Base-by-base conservation (phyloP, 1,140 invertebrate species). In the Callitettix versicolor region DNA sequence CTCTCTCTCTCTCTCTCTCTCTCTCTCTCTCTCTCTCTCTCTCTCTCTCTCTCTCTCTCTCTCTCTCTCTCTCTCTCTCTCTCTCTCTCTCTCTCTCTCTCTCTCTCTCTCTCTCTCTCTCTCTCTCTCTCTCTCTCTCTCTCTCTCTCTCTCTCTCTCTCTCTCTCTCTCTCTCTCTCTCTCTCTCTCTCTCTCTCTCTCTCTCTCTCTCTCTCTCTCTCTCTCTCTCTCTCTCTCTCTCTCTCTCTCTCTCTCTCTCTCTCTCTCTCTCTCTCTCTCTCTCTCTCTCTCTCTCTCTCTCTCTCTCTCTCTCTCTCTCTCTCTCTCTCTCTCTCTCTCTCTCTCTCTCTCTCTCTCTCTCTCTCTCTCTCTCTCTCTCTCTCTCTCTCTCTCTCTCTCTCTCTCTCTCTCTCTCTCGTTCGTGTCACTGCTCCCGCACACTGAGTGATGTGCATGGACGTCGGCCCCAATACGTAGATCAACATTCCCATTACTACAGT, bases 11-110 rank as follows among this genome's bases (percentile, higher is more conserved):
- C 15, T 47, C 41, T 42, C 44, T 42, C 44, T 42, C 44, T 26
- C 46, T 7, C 26, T 55, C 40, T 48, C 20, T 4, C 53, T 24
- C 34, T 58, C 53, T 36, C 49, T 40, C 49, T 51, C 49, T 51
- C 49, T 40, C 49, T 48, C 46, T 48, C 46, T 48, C 46, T 48
- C 46, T 48, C 46, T 57, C 54, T 60, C 58, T 58, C 58, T 60
- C n/a, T 53, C 56, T 40, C 55, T 50, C 7, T 9, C 56, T 44
- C 58, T 38, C 26, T 43, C 50, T 55, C 47, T 33, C 24, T 54
- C 30, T 46, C 38, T 49, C 44, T 18, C 48, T 40, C 12, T 33
- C 26, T 48, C 18, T 57, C 46, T 48, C 46, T 48, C 46, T 48
- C 46, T 48, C 46, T 48, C 46, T 48, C 46, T 48, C 46, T 48